Conservation (phyloP, 2,888 invertebrate species). For the Incurvaria masculella region DNA sequence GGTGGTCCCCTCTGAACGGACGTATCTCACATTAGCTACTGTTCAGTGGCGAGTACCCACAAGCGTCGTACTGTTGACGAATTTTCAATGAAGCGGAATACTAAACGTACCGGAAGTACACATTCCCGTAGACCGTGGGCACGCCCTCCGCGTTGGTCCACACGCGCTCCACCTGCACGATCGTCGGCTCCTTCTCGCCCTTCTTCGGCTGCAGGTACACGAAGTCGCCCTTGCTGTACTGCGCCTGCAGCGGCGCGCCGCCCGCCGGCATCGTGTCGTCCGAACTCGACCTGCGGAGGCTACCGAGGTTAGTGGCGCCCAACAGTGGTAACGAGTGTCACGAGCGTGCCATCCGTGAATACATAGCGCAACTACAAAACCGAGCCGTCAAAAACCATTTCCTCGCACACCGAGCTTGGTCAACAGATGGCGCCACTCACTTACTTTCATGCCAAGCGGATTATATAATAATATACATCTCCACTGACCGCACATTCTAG, state of each 20-base stretch:
- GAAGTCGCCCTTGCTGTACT: slow-evolving; percentile 75
- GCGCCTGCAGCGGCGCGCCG: slow-evolving; percentile 34
- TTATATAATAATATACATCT: no score
- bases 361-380: no score
- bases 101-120: slow-evolving; percentile 63
- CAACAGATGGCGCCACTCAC: no score
- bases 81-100: no score
- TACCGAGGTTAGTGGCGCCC: background rate
- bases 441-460: no score
- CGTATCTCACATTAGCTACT: no score
- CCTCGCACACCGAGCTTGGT: no score
- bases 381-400: no score
- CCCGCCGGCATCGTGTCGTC: slow-evolving; percentile 45
- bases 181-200: slow-evolving; percentile 68
- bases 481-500: no score
- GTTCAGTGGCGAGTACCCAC: no score
- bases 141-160: slow-evolving; percentile 82
- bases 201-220: slow-evolving; percentile 79
- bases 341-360: background rate
- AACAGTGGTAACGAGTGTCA: background rate
- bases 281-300: slow-evolving; percentile 34
- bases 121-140: slow-evolving; percentile 88
- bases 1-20: no score
- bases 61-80: no score
- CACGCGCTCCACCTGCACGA: slow-evolving; percentile 84